phyloP scores from a whole-genome alignment of 92 coral and sea anemone species.

The Umimayanthus kanabou region DNA sequence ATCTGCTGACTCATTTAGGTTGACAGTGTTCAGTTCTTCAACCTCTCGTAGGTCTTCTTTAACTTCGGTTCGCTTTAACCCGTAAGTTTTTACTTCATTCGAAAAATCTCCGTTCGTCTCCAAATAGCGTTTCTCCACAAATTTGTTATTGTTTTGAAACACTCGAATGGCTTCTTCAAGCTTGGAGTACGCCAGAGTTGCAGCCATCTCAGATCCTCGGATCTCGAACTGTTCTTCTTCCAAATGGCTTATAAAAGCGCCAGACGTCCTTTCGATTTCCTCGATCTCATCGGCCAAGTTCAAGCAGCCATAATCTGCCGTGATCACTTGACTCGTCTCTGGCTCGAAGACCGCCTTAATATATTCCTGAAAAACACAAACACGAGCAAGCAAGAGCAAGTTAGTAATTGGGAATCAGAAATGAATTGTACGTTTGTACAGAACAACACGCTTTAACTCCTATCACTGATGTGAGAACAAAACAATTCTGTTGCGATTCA shows the following conservation, averaged over 20 bases:
- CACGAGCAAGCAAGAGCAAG: slow-evolving; percentile 1
- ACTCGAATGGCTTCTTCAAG: slow-evolving; percentile 15
- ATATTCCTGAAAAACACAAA: slow-evolving; percentile 76
- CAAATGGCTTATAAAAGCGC: slow-evolving; percentile 46
- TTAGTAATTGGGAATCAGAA: slow-evolving; percentile 9
- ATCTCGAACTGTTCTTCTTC: slow-evolving; percentile 57
- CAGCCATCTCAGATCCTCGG: slow-evolving; percentile 60
- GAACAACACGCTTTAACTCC: neutral
- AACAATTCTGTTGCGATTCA: neutral
- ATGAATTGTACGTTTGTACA: slow-evolving; percentile 43
- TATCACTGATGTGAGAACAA: neutral
- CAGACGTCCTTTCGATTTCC: slow-evolving; percentile 53
- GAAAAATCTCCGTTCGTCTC: slow-evolving; percentile 32
- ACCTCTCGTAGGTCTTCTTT: slow-evolving; percentile 39
- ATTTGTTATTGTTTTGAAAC: slow-evolving; percentile 39
- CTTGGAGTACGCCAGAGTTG: slow-evolving; percentile 58
- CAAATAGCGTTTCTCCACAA: slow-evolving; percentile 32
- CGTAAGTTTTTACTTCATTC: slow-evolving; percentile 37
- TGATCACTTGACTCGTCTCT: slow-evolving; percentile 39
- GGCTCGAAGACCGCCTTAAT: slow-evolving; percentile 74
- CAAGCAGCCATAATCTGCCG: slow-evolving; percentile 41
- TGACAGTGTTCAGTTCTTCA: slow-evolving; percentile 15
- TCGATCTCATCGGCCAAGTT: slow-evolving; percentile 50
- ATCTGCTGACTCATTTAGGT: neutral
- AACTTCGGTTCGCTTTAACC: slow-evolving; percentile 41